These are phyloP conservation scores for Anniella stebbinsi DNA, from an alignment of 2,797 vertebrate species.

Conservation along the genomic window DNA sequence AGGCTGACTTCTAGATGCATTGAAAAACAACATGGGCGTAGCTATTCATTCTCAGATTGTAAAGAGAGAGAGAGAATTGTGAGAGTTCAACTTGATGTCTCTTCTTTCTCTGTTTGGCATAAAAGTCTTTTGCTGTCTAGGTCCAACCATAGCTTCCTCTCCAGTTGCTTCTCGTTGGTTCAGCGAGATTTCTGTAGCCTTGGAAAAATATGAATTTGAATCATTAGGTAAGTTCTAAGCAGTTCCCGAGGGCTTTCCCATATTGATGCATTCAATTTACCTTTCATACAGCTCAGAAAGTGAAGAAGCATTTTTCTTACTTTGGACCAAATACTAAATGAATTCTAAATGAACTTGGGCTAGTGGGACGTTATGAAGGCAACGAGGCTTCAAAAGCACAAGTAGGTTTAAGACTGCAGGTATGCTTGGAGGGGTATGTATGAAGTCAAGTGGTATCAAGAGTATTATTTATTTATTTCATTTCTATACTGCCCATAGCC, in stretches of 20 bases:
- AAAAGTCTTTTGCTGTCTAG: neutral
- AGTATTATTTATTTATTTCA: no score
- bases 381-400: neutral
- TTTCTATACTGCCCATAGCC: no score
- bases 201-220: neutral
- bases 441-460: neutral
- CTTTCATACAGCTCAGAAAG: neutral
- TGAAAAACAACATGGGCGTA: neutral
- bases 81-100: neutral
- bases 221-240: neutral
- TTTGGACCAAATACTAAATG: conserved; percentile 11
- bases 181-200: neutral
- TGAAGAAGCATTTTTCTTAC: neutral
- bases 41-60: neutral
- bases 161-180: neutral
- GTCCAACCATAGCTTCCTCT: neutral
- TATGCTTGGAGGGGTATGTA: neutral
- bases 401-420: neutral
- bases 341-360: neutral
- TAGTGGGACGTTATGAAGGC: neutral
- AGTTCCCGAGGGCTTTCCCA: neutral
- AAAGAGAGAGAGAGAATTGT: neutral
- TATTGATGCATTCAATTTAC: conserved; percentile 15
- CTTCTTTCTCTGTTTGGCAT: neutral
- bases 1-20: neutral